phyloP scores from a whole-genome alignment of 2,113 vertebrate species.

The Mastomys natalensis region DNA sequence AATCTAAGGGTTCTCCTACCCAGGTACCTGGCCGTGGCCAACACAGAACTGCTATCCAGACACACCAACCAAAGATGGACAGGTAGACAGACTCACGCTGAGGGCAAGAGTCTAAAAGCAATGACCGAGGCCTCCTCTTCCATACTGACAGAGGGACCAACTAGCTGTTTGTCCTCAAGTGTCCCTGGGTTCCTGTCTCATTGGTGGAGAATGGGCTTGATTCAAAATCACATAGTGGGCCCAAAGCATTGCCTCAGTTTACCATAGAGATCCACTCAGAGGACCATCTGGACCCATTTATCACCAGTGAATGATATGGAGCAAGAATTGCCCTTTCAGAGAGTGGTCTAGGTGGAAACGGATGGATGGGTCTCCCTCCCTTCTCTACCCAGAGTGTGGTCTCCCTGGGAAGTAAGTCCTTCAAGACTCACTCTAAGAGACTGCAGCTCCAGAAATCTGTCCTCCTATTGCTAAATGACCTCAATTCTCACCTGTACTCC shows the following conservation, averaged over 20 bases:
- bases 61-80: not conserved
- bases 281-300: not conserved
- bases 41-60: not conserved
- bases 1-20: not conserved
- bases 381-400: not conserved
- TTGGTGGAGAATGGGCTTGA: not conserved
- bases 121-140: not conserved
- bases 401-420: not conserved
- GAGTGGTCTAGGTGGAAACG: not conserved
- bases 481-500: not conserved
- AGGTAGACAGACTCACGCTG: not conserved
- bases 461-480: not conserved
- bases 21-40: not conserved
- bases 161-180: not conserved
- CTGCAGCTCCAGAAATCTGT: not conserved
- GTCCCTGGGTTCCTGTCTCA: not conserved
- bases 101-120: not conserved
- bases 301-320: not conserved
- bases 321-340: not conserved
- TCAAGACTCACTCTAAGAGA: too few relatives aligned
- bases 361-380: not conserved
- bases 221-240: not conserved
- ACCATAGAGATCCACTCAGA: not conserved
- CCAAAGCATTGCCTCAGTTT: not conserved
- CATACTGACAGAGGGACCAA: too few relatives aligned